Base-by-base conservation (phyloP, 2,888 invertebrate species). In the Belgica antarctica region DNA sequence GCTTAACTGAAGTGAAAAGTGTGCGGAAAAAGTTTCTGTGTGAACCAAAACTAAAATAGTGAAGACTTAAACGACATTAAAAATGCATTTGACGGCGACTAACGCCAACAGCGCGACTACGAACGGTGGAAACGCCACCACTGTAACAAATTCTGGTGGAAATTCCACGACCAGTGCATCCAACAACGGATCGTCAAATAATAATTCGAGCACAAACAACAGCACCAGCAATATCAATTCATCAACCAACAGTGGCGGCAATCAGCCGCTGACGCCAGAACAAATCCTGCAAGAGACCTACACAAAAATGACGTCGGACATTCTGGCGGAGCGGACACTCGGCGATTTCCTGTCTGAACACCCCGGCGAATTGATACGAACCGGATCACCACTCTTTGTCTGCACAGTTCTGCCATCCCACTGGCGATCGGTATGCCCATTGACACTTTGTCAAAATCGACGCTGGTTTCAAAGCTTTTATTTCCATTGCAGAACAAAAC, bases 331-430 rank as follows among this genome's bases (percentile, higher is more conserved):
- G 80, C 83, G 93, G 74, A 91, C 93, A 5, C 83, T 94, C 72
- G 92, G 92, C 65, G 92, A 92, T 78, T 89, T 93, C 77, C 82
- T 93, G 73, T 90, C 92, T 71, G 94, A 94, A 78, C 93, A 94
- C 81, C 93, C 94, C 3, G 94, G 94, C 31, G 96, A 96, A 81
- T 82, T 96, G 75, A 92, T 96, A 74, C 83, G 94, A 76, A 97
- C 97, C 36, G 87, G 92, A 74, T 93, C 93, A 77, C 97, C 97
- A 28, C 92, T 96, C 79, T 89, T 98, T 76, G 92, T 97, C 73
- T 98, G 97, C 81, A 94, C 96, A 36, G 92, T 92, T 57, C 82
- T 98, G 75, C 98, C 98, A 72, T 88, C 90, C 1, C 98, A 98
- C 79, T 98, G 98, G 97, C 85, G 98, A 73, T 95, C 96, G 70